phyloP scores from a whole-genome alignment of 2,888 invertebrate species.

The Andrena hattorfiana region DNA sequence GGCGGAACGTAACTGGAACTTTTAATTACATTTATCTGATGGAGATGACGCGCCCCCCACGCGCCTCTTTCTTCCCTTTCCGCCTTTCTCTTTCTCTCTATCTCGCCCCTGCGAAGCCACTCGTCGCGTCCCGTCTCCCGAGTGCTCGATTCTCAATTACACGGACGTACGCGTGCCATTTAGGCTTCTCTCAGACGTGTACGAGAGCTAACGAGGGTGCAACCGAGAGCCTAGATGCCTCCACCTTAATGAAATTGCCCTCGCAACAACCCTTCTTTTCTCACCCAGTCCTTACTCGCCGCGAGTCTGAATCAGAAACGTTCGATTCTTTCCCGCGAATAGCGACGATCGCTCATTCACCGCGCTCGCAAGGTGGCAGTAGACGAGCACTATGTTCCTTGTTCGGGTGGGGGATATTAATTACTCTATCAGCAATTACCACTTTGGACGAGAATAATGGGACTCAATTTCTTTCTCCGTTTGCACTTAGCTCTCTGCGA shows the following conservation, averaged over 20 bases:
- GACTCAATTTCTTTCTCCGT: no score
- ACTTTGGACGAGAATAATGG: no score
- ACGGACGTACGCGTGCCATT: constrained; percentile 21
- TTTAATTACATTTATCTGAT: constrained; percentile 61
- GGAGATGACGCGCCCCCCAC: constrained; percentile 40
- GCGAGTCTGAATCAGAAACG: no score
- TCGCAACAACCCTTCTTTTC: background rate
- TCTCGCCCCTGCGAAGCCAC: no score
- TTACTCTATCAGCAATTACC: no score
- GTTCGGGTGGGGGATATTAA: background rate
- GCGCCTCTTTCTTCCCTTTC: background rate
- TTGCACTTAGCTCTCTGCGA: no score
- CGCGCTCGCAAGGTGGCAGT: background rate
- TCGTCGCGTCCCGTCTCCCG: background rate
- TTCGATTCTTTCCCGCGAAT: background rate
- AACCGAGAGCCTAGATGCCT: background rate
- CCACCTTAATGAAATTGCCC: constrained; percentile 12
- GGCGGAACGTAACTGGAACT: constrained; percentile 51
- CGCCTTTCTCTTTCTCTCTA: no score
- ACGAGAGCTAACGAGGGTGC: background rate
- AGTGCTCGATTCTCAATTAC: constrained; percentile 35
- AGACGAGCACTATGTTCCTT: background rate
- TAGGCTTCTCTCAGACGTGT: constrained; percentile 2
- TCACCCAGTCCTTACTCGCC: background rate
- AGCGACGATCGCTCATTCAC: background rate